Base-by-base conservation (phyloP, 2,113 vertebrate genomes). In the Ciconia stormi region DNA sequence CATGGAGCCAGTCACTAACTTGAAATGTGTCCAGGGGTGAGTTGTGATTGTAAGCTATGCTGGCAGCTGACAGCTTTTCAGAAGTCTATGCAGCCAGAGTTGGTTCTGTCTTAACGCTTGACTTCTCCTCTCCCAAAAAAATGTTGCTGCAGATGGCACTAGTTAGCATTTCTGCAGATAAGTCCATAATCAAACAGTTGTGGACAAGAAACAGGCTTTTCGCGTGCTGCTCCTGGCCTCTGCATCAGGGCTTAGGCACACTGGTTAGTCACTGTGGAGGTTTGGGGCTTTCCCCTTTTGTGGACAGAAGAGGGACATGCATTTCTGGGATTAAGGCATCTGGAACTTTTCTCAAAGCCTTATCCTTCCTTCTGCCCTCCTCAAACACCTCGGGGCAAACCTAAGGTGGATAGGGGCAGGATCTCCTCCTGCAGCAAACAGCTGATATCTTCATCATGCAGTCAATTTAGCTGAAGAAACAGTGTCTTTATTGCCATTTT, bases 31-130 rank as follows among this genome's bases (percentile, higher is more conserved):
- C 84, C 71, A 90, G 85, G 27, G 56, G 56, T 79, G 91, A 89
- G 50, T 30, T 86, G 67, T 89, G 81, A 93, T 62, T 87, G 52
- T 83, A 91, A 93, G 12, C 85, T 58, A 44, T 8, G 9, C 40
- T 76, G 91, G 56, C 88, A 87, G 81, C 62, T 82, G 81, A 87
- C 56, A 89, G 88, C 66, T 93, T 91, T 83, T 82, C 67, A 66
- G 40, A 70, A 84, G 72, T 90, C 63, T 81, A 4, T 67, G 47
- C 30, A 90, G 77, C 82, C 63, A 80, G 78, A 72, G 72, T 76
- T 87, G 49, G 47, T 95, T 91, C 56, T 89, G 10, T 71, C 46
- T 83, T 90, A 90, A 44, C 0, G 34, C 72, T 89, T 71, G 56
- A 66, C 47, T 74, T 86, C 61, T 62, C 58, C 18, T 79, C 50